phyloP scores from a whole-genome alignment of 2,113 vertebrate species.

The Vidua macroura region DNA sequence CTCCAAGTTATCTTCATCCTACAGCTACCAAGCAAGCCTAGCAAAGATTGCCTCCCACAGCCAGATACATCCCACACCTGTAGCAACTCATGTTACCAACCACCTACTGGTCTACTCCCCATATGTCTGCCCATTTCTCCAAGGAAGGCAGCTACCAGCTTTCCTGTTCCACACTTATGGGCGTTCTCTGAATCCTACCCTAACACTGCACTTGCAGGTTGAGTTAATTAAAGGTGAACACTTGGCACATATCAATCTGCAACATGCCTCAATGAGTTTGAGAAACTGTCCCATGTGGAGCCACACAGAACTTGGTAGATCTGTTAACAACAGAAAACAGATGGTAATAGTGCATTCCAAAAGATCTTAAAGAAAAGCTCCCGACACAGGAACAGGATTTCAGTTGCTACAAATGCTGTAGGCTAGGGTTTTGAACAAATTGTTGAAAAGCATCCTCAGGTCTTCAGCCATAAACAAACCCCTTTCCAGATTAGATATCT shows the following conservation, averaged over 20 bases:
- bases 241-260: background rate
- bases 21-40: background rate
- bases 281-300: background rate
- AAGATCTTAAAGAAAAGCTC: conserved; percentile 6
- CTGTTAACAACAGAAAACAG: conserved; percentile 7
- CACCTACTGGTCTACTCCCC: conserved; percentile 16
- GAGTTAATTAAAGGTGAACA: conserved; percentile 4
- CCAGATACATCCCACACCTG: conserved; percentile 39
- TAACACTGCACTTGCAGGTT: background rate
- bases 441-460: background rate
- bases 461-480: background rate
- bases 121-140: conserved; percentile 40
- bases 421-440: background rate
- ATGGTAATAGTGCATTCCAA: background rate
- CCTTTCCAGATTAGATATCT: background rate
- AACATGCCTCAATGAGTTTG: background rate
- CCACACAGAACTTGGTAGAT: background rate
- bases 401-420: background rate
- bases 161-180: background rate
- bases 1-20: conserved; percentile 8
- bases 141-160: background rate
- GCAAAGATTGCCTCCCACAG: conserved; percentile 27
- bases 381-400: background rate
- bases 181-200: background rate
- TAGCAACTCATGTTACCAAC: background rate